phyloP scores from a whole-genome alignment of 1,140 invertebrate species.

The Caenorhabditis brenneri region DNA sequence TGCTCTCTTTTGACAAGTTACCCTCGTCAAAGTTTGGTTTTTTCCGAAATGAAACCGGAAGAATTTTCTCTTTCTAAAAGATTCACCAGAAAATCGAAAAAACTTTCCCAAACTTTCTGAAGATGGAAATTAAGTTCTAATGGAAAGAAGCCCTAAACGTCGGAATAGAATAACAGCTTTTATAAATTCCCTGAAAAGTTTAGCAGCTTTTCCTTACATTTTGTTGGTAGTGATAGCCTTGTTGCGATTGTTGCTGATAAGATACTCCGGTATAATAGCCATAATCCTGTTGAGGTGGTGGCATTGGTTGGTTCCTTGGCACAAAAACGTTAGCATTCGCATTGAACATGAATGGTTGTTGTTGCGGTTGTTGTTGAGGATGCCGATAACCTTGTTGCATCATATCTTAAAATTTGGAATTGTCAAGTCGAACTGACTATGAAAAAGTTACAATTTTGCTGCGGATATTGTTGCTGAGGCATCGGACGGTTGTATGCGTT shows the following conservation, averaged over 20 bases:
- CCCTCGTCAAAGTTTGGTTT: no score
- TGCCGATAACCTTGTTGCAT: background rate
- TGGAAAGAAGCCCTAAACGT: no score
- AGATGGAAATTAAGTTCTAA: no score
- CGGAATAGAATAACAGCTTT: no score
- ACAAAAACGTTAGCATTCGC: constrained; percentile 28
- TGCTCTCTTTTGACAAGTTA: no score
- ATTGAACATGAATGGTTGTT: constrained; percentile 7
- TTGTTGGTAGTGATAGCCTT: background rate
- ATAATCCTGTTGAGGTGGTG: background rate
- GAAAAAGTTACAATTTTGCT: background rate
- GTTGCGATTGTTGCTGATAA: background rate
- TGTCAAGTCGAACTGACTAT: no score
- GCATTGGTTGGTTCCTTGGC: background rate
- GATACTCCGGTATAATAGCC: background rate
- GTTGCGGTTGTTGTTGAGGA: no score
- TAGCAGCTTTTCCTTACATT: background rate
- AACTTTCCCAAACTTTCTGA: no score
- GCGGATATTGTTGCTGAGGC: background rate
- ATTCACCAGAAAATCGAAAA: no score
- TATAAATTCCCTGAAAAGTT: no score
- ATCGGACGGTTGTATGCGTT: background rate
- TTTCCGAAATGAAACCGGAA: no score
- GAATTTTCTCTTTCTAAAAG: no score
- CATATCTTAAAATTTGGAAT: background rate